A percentile compares a stretch with the other conserved stretches of the same genome.
Evolutionary conservation across 2,113 vertebrate species (phyloP).

Genomic region (Rhinolophus ferrumequinum): DNA sequence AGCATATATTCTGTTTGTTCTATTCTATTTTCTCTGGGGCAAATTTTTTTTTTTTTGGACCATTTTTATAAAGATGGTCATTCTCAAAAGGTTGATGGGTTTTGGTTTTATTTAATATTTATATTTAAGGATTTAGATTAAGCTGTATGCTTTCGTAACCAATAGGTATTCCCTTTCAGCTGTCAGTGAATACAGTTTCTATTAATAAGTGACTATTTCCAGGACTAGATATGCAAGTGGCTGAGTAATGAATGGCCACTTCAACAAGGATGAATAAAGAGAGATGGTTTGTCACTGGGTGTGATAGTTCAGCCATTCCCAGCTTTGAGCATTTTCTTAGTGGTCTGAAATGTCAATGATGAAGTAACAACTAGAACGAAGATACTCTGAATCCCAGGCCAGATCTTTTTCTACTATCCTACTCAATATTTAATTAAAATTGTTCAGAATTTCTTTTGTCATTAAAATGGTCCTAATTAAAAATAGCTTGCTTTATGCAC

Average conservation of each 20-base stretch:
- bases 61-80: not conserved
- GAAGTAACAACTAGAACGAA: not conserved
- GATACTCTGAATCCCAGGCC: not conserved
- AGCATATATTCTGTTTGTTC: not conserved
- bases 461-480: not conserved
- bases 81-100: not conserved
- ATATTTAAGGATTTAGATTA: not conserved
- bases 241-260: not conserved
- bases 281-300: not conserved
- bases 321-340: not conserved
- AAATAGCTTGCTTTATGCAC: not conserved
- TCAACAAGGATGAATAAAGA: not conserved
- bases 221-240: not conserved
- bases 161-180: not conserved
- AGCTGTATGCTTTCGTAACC: not conserved
- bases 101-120: not conserved
- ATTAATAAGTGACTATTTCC: not conserved
- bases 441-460: not conserved
- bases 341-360: not conserved
- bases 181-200: not conserved
- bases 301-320: not conserved
- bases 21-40: not conserved
- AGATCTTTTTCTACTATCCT: not conserved
- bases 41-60: not conserved
- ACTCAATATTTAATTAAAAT: not conserved